phyloP scores from a whole-genome alignment of 2,113 vertebrate species.

The Murina feae region DNA sequence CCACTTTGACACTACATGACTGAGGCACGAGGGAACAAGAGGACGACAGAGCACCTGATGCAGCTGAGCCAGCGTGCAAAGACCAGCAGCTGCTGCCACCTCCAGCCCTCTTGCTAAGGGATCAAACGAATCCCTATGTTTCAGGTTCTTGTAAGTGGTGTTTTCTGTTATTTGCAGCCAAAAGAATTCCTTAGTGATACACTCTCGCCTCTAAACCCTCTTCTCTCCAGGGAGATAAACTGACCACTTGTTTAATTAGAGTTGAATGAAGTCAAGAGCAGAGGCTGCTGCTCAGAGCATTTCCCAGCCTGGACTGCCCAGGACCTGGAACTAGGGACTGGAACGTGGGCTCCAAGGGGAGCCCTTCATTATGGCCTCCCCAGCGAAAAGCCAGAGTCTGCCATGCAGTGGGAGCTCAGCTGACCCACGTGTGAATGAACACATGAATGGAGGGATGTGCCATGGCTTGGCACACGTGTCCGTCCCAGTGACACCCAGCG shows the following conservation, averaged over 20 bases:
- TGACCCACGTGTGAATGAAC: neutral
- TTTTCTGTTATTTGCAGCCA: constrained; percentile 21
- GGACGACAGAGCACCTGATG: neutral
- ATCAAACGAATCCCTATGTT: neutral
- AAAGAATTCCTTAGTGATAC: neutral
- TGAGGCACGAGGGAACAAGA: neutral
- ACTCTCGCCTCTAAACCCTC: neutral
- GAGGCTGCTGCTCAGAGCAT: neutral
- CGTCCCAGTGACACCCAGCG: neutral
- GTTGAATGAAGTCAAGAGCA: neutral
- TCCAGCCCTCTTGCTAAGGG: neutral
- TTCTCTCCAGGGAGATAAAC: neutral
- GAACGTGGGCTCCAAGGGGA: neutral
- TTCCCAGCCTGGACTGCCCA: neutral
- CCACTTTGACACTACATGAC: neutral
- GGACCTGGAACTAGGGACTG: neutral
- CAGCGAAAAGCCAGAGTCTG: neutral
- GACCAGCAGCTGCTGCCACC: neutral
- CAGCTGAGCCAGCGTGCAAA: neutral
- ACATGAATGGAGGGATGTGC: constrained; percentile 4
- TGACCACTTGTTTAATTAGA: neutral
- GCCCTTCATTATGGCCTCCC: neutral
- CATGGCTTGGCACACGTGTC: constrained; percentile 23
- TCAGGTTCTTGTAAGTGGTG: neutral
- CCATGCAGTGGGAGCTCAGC: neutral